Conservation (phyloP, 2,888 invertebrate genomes). For the Alviniconcha strummeri region DNA sequence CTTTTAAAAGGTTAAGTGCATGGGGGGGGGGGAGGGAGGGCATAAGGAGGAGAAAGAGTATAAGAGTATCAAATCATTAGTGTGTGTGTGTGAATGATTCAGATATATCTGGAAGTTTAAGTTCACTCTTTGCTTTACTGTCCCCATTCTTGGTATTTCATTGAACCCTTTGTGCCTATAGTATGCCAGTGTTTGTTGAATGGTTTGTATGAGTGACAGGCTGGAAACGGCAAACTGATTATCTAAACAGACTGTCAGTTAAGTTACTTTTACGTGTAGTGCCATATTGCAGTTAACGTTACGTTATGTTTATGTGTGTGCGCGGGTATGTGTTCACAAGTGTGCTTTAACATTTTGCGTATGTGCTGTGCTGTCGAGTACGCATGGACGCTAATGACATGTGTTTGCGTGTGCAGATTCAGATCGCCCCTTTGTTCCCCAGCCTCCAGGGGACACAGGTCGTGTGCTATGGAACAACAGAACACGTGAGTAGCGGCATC, state of each 20-base stretch:
- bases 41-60: background rate
- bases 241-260: background rate
- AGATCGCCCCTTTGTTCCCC: background rate
- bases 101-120: background rate
- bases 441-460: background rate
- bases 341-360: no score
- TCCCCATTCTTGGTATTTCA: no score
- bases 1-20: no score
- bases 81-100: background rate
- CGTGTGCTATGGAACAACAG: constrained; percentile 23
- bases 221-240: background rate
- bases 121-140: background rate
- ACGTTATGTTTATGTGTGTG: no score
- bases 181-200: background rate
- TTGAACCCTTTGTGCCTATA: background rate
- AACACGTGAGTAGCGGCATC: background rate
- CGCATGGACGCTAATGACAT: no score
- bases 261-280: background rate
- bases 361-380: no score
- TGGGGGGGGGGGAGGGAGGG: background rate
- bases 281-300: no score
- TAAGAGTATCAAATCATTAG: background rate
- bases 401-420: background rate
- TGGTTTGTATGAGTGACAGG: background rate
- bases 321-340: no score